Evolutionary conservation across 2,888 invertebrate genomes (phyloP).

Genomic region (Athalia circularis): DNA sequence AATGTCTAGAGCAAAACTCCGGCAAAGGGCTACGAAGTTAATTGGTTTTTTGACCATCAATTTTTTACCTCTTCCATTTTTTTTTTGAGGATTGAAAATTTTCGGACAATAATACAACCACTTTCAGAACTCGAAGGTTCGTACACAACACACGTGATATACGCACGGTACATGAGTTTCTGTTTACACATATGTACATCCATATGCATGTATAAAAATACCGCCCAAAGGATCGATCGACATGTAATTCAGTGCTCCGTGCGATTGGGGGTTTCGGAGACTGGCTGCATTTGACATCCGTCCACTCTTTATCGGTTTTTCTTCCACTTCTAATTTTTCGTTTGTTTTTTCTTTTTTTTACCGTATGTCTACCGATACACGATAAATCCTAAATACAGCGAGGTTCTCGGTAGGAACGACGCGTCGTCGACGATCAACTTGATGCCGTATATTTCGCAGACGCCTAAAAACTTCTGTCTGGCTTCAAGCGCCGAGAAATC

Average conservation of each 20-base stretch:
- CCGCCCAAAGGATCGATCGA: not conserved
- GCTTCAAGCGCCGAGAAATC: not conserved
- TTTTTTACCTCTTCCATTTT: not conserved
- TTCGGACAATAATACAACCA: no score
- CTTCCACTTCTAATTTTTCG: not conserved
- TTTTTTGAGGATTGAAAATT: not conserved
- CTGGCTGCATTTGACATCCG: constrained; percentile 23
- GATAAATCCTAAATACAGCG: constrained; percentile 22
- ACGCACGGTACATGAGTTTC: not conserved
- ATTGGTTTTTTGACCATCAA: not conserved
- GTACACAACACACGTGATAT: not conserved
- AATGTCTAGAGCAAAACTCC: not conserved
- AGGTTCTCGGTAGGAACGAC: not conserved
- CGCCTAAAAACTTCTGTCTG: constrained; percentile 27
- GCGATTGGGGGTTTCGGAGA: constrained; percentile 10
- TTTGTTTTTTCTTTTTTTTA: not conserved
- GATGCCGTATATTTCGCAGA: constrained; percentile 18
- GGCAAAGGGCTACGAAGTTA: not conserved
- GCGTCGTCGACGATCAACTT: constrained; percentile 9
- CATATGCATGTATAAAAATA: not conserved
- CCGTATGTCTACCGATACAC: not conserved
- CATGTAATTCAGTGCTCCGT: constrained; percentile 3
- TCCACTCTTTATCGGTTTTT: not conserved
- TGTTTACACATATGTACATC: not conserved
- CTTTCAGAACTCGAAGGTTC: no score